phyloP scores from a whole-genome alignment of 2,888 invertebrate genomes.

The Acanthacorydalis orientalis region DNA sequence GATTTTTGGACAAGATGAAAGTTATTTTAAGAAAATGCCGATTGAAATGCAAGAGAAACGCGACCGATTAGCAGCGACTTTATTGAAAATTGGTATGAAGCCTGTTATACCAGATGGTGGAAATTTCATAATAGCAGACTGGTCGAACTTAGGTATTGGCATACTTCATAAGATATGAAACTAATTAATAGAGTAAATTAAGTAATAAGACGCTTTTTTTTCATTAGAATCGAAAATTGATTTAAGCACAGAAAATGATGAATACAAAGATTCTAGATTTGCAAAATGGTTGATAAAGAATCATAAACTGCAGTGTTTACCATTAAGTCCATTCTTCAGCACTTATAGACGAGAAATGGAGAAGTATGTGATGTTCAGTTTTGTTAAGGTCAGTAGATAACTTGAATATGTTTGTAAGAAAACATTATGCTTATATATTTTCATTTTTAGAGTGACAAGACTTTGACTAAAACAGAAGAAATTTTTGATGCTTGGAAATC shows the following conservation, averaged over 20 bases:
- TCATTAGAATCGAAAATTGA: constrained; percentile 7
- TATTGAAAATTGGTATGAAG: constrained; percentile 23
- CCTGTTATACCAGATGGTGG: constrained; percentile 39
- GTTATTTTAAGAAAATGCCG: constrained; percentile 28
- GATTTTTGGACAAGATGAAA: constrained; percentile 20
- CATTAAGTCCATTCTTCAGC: constrained; percentile 37
- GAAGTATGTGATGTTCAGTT: constrained; percentile 26
- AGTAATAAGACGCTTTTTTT: not conserved
- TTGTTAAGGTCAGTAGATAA: constrained; percentile 8
- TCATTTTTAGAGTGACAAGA: too few species aligned
- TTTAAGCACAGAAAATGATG: constrained; percentile 12
- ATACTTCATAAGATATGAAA: not conserved
- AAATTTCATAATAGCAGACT: constrained; percentile 40
- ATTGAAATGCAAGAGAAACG: constrained; percentile 22
- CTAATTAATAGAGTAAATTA: not conserved
- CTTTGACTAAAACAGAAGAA: too few species aligned
- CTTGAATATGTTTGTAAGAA: too few species aligned
- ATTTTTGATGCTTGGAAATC: too few species aligned
- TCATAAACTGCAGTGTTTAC: constrained; percentile 37
- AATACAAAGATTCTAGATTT: constrained; percentile 30
- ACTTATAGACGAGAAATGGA: constrained; percentile 33
- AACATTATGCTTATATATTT: too few species aligned
- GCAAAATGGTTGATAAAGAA: constrained; percentile 34
- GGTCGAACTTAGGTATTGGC: constrained; percentile 19
- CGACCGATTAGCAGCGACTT: constrained; percentile 20